Evolutionary conservation across 53 echinoderm and acorn worm genomes (phyloP), one percentile per base, ranked within the genome.

Genomic region (Crossaster papposus): DNA sequence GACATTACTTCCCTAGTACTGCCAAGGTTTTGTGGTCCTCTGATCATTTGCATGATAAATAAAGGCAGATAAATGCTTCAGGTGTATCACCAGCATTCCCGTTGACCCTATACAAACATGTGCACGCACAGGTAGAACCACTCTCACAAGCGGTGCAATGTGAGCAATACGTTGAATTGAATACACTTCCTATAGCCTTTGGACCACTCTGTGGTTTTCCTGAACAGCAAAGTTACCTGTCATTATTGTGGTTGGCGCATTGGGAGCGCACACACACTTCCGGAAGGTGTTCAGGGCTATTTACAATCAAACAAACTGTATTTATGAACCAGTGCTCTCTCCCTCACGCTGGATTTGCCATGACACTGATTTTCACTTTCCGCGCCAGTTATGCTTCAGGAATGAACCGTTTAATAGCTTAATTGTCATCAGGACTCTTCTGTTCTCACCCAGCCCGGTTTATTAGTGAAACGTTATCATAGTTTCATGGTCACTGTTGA

Each of bases 11-110:
- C 36, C 36, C 44, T 44, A n/a, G n/a, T 33, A 87, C 87, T 87
- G 87, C 87, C 87, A 35, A 72, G 36, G 58, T 58, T 58, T 32
- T 85, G 73, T 87, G 76, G 87, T 87, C 75, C 76, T 37, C 75
- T 2, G 51, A 58, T 87, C 87, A 87, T 87, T 87, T 74, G 77
- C 87, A 87, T 87, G 87, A 87, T 77, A 87, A 87, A 87, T n/a
- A n/a, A n/a, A 75, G 77, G 52, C 87, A 87, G 87, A 87, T 87
- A 87, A 87, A 58, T 87, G 62, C 58, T 87, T 62, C 44, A 55
- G 77, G 51, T 72, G 65, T 84, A 30, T 52, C 84, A 72, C 38
- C n/a, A 26, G 84, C 14, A 13, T 22, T 34, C 52, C 20, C 30
- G 35, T 87, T 87, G 36, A 76, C 63, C 55, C 87, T 44, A 87